Conservation (phyloP, 1,140 invertebrate genomes). For the Drosophila lini region DNA sequence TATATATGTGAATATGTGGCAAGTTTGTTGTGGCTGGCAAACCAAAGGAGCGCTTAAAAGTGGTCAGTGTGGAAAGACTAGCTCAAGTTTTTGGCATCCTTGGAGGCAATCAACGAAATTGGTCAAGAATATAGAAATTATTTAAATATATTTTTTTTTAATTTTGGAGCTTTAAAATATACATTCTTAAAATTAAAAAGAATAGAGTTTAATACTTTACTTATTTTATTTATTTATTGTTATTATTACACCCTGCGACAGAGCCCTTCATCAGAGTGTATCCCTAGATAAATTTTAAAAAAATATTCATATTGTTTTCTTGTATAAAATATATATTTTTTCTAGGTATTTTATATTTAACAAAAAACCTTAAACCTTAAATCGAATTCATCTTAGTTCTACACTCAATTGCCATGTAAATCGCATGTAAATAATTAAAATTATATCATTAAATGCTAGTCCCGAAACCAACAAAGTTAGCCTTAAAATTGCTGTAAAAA, state of each 20-base stretch:
- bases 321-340: too few relatives aligned
- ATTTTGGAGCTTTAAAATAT: too few relatives aligned
- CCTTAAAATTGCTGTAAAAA: neutral
- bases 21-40: slow-evolving; percentile 56
- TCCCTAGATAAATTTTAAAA: too few relatives aligned
- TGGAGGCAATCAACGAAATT: slow-evolving; percentile 28
- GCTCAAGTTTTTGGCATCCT: slow-evolving; percentile 1
- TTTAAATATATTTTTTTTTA: too few relatives aligned
- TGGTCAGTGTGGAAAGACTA: neutral
- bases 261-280: too few relatives aligned
- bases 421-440: neutral
- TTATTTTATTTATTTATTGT: too few relatives aligned
- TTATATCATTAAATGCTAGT: too few relatives aligned
- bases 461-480: neutral
- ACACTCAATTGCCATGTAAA: neutral
- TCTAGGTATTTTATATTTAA: too few relatives aligned
- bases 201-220: too few relatives aligned
- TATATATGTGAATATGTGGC: slow-evolving; percentile 11
- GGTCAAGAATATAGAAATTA: neutral
- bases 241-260: too few relatives aligned
- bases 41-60: slow-evolving; percentile 4
- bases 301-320: too few relatives aligned
- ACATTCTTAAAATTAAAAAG: too few relatives aligned
- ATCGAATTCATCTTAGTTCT: neutral
- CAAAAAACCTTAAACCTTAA: neutral